Base-by-base conservation (phyloP, 1,140 invertebrate species). In the Condylostylus longicornis region DNA sequence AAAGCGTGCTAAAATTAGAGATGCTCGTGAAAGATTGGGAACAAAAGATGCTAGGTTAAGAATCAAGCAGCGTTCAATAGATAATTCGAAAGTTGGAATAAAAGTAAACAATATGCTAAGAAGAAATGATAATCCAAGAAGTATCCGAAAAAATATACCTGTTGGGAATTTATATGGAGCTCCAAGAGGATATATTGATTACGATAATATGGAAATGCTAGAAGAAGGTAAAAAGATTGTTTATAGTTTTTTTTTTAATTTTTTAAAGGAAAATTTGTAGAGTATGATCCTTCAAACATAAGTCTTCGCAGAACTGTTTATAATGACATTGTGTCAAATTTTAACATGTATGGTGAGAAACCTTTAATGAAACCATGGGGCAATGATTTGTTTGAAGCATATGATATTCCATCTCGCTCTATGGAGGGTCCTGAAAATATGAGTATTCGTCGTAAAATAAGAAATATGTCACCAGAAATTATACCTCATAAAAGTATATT, bases 21-120 rank as follows among this genome's bases (percentile, higher is more conserved):
- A 81, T 64, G 78, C 77, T 4, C 58, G 77, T 33, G 77, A 79
- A 34, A 71, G 77, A 40, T 59, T 81, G n/a, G 68, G 69, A n/a
- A n/a, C n/a, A n/a, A n/a, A n/a, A n/a, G n/a, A n/a, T n/a, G n/a
- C n/a, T n/a, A n/a, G n/a, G n/a, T n/a, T n/a, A n/a, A n/a, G n/a
- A n/a, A n/a, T n/a, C n/a, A n/a, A n/a, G n/a, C n/a, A n/a, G n/a
- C n/a, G n/a, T n/a, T n/a, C n/a, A n/a, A n/a, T n/a, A n/a, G n/a
- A n/a, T n/a, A n/a, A n/a, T n/a, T n/a, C n/a, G n/a, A n/a, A n/a
- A n/a, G n/a, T n/a, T n/a, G n/a, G n/a, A n/a, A n/a, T n/a, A n/a
- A n/a, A n/a, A n/a, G n/a, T n/a, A n/a, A n/a, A n/a, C 29, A 40
- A 17, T 17, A 36, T 30, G 37, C 37, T 0, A 17, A 37, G 31